A percentile compares a stretch with the other conserved stretches of the same genome.
Conservation (phyloP, 2,113 vertebrate species). For the Elephantulus edwardii region DNA sequence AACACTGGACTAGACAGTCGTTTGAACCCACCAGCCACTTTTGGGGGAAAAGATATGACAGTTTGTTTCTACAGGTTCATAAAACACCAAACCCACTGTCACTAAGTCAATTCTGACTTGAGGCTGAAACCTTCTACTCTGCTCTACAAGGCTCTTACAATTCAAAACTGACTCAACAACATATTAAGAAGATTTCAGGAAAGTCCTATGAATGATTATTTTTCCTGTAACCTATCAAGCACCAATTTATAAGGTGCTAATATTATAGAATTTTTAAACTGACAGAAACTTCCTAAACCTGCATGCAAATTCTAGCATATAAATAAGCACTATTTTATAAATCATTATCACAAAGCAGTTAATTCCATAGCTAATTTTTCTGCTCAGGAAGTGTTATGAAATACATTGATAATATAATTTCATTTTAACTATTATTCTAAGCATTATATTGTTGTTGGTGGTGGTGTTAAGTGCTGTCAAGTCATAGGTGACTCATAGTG, state of each 20-base stretch:
- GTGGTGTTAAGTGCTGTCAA: no score
- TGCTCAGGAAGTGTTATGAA: not conserved
- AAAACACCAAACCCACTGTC: no score
- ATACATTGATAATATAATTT: not conserved
- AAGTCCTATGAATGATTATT: not conserved
- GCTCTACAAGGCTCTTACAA: no score
- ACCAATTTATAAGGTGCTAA: not conserved
- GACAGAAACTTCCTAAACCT: not conserved
- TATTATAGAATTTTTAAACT: not conserved
- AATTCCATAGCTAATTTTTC: not conserved
- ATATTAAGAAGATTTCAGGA: not conserved
- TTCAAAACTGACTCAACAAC: no score
- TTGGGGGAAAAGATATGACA: no score
- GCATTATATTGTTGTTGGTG: no score
- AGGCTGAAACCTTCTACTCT: no score
- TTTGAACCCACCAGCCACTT: no score
- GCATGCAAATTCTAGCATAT: rapidly evolving
- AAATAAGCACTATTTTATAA: not conserved
- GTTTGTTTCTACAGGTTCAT: no score
- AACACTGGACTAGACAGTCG: no score
- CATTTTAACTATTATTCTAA: not conserved
- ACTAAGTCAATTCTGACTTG: no score
- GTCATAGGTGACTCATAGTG: no score
- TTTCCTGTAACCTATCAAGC: not conserved
- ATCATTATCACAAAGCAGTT: not conserved